phyloP scores from a whole-genome alignment of 2,797 vertebrate species.

The Acipenser ruthenus region DNA sequence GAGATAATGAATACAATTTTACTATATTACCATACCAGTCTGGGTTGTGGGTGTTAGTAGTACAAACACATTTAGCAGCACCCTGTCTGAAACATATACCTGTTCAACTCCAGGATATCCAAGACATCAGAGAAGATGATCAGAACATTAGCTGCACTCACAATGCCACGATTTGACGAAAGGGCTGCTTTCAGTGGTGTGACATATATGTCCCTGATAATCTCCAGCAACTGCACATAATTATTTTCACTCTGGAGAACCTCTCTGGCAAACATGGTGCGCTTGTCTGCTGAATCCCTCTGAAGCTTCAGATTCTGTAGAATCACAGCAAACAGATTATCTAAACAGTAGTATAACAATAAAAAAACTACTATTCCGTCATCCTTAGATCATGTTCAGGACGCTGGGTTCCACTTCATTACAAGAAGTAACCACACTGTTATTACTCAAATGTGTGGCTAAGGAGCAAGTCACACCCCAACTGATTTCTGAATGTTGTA shows the following conservation, averaged over 20 bases:
- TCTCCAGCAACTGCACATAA: constrained; percentile 52
- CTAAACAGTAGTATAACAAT: no score
- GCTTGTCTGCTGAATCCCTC: constrained; percentile 35
- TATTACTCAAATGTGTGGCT: no score
- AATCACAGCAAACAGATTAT: not conserved
- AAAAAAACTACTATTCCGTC: no score
- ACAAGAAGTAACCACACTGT: no score
- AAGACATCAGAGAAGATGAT: constrained; percentile 59
- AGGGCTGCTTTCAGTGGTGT: constrained; percentile 63
- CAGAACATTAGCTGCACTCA: constrained; percentile 54
- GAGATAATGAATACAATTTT: no score
- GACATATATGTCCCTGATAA: constrained; percentile 54
- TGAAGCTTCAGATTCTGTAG: constrained; percentile 31
- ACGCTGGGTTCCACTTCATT: no score
- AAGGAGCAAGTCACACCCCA: no score
- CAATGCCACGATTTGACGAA: constrained; percentile 69
- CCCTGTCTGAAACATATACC: constrained; percentile 31
- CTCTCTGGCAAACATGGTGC: constrained; percentile 48
- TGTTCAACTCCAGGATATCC: constrained; percentile 58
- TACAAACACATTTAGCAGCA: no score
- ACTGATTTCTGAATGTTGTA: no score
- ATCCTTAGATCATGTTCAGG: no score
- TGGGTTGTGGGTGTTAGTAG: no score
- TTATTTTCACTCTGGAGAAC: constrained; percentile 58
- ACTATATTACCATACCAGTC: no score